Evolutionary conservation across 2,797 vertebrate species (phyloP).

Genomic region (Valencia hispanica): DNA sequence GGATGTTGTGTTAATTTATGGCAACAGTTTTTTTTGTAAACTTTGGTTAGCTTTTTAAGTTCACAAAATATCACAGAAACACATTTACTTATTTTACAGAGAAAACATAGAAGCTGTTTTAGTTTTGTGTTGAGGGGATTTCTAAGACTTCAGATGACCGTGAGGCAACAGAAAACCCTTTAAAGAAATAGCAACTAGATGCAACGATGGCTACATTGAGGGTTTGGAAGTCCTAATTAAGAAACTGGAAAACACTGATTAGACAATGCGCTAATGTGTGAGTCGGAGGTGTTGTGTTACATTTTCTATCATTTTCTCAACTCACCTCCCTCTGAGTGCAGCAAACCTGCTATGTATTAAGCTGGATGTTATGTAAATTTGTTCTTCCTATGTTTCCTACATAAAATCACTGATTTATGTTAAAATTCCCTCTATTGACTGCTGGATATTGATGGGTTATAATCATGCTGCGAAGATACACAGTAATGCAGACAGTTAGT

Average conservation of each 20-base stretch:
- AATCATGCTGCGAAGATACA: slow-evolving; percentile 17
- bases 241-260: slow-evolving; percentile 45
- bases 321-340: slow-evolving; percentile 50
- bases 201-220: slow-evolving; percentile 7
- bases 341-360: slow-evolving; percentile 47
- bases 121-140: slow-evolving; percentile 28
- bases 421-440: slow-evolving; percentile 37
- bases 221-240: slow-evolving; percentile 32
- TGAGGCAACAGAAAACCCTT: slow-evolving; percentile 8
- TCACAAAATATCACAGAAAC: slow-evolving; percentile 27
- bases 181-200: slow-evolving; percentile 15
- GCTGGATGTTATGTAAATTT: slow-evolving; percentile 62
- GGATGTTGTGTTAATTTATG: slow-evolving; percentile 30
- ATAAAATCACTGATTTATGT: slow-evolving; percentile 48
- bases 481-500: slow-evolving; percentile 13
- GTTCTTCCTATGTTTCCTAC: slow-evolving; percentile 42
- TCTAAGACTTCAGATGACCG: slow-evolving; percentile 4
- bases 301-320: slow-evolving; percentile 56
- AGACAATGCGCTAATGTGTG: slow-evolving; percentile 51
- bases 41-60: slow-evolving; percentile 34
- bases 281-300: slow-evolving; percentile 59
- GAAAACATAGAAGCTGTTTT: slow-evolving; percentile 41
- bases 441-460: slow-evolving; percentile 32
- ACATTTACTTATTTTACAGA: slow-evolving; percentile 27
- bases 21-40: slow-evolving; percentile 7